phyloP scores from a whole-genome alignment of 1,140 invertebrate species.

The Antheraea pernyi region DNA sequence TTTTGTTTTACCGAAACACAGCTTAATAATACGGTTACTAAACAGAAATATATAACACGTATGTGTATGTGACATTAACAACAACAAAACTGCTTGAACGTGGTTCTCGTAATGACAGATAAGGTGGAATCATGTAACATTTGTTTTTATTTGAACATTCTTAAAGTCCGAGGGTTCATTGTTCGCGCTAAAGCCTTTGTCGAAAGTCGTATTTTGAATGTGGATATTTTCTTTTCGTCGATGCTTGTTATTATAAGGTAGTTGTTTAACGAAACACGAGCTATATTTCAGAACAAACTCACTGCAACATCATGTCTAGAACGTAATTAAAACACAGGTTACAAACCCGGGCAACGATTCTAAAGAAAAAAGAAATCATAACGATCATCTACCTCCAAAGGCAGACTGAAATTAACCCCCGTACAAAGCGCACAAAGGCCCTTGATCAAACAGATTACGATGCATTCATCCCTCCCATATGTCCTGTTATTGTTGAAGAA shows the following conservation, averaged over 20 bases:
- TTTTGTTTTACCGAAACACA: neutral
- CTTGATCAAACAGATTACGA: conserved; percentile 1
- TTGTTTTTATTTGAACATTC: conserved; percentile 9
- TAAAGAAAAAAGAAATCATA: neutral
- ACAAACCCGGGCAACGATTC: neutral
- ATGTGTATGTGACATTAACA: conserved; percentile 1
- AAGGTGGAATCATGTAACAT: conserved; percentile 9
- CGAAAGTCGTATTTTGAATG: neutral
- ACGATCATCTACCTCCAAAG: neutral
- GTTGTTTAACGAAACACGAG: neutral
- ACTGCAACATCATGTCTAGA: too few relatives aligned
- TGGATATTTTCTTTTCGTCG: neutral
- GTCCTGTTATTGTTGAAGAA: neutral
- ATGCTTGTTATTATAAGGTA: neutral
- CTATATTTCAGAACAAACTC: neutral
- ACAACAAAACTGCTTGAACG: neutral
- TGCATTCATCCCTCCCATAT: conserved; percentile 8
- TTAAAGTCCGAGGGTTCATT: conserved; percentile 9
- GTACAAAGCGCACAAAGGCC: neutral
- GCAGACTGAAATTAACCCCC: neutral
- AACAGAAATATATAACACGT: neutral
- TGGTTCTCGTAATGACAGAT: conserved; percentile 4
- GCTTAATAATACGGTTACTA: neutral
- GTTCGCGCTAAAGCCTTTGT: conserved; percentile 1
- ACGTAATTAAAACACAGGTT: neutral